Percentiles rank a stretch among this genome's conserved stretches.
Conservation (phyloP, 2,888 invertebrate genomes). For the Drosophila melanosoma region DNA sequence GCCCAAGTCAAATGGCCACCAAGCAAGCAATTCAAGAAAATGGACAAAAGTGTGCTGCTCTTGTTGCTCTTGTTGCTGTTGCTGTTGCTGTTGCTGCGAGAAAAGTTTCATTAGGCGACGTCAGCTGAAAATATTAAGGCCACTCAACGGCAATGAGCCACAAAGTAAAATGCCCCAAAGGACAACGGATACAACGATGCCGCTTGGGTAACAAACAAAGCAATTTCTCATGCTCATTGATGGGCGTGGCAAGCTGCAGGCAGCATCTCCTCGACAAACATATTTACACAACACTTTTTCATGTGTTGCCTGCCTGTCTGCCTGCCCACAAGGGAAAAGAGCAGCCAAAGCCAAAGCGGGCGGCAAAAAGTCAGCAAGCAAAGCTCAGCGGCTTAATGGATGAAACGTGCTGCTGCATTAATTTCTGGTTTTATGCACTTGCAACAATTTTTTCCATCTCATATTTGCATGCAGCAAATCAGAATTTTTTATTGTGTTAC, state of each 20-base stretch:
- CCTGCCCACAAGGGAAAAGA: constrained; percentile 13
- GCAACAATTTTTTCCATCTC: constrained; percentile 30
- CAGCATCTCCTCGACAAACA: constrained; percentile 32
- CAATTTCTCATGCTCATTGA: constrained; percentile 39
- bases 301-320: constrained; percentile 43
- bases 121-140: constrained; percentile 76
- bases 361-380: constrained; percentile 71
- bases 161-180: constrained; percentile 17
- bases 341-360: constrained; percentile 3
- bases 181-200: constrained; percentile 11
- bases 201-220: constrained; percentile 49
- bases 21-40: constrained; percentile 63
- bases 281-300: constrained; percentile 77
- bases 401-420: constrained; percentile 77
- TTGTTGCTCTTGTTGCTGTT: background rate
- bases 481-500: constrained; percentile 56
- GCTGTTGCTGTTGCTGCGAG: background rate
- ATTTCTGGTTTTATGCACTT: constrained; percentile 74
- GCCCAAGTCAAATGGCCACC: constrained; percentile 42
- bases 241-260: constrained; percentile 50
- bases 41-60: constrained; percentile 26
- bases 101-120: constrained; percentile 68
- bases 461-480: constrained; percentile 63
- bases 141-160: constrained; percentile 52
- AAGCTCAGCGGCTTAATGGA: constrained; percentile 74